A percentile compares a stretch with the other conserved stretches of the same genome.
phyloP scores from a whole-genome alignment of 1,140 invertebrate genomes.

The Hycleus phaleratus region DNA sequence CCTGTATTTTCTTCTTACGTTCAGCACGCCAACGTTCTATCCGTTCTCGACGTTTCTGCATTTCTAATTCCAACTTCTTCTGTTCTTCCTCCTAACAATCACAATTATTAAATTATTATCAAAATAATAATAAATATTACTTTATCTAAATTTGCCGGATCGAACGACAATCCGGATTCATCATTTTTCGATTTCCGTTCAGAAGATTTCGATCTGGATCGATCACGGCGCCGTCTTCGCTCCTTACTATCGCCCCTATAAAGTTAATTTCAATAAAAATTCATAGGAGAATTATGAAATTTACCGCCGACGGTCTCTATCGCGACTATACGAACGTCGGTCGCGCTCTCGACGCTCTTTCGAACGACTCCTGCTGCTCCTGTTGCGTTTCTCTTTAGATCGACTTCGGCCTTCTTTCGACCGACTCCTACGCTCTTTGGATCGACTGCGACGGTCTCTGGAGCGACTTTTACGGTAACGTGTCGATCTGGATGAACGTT shows the following conservation, averaged over 20 bases:
- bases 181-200: slow-evolving; percentile 53
- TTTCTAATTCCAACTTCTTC: slow-evolving; percentile 84
- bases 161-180: slow-evolving; percentile 48
- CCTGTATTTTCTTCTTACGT: slow-evolving; percentile 76
- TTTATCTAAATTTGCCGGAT: slow-evolving; percentile 67
- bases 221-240: slow-evolving; percentile 27
- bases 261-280: slow-evolving; percentile 18
- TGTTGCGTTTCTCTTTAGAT: slow-evolving; percentile 44
- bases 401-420: slow-evolving; percentile 43
- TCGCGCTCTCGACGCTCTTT: slow-evolving; percentile 38
- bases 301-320: slow-evolving; percentile 44
- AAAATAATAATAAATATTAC: slow-evolving; percentile 36
- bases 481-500: slow-evolving; percentile 41
- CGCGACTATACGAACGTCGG: slow-evolving; percentile 33
- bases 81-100: slow-evolving; percentile 66
- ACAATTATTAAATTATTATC: slow-evolving; percentile 6
- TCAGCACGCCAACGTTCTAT: slow-evolving; percentile 89
- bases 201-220: slow-evolving; percentile 41
- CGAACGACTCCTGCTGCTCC: slow-evolving; percentile 38
- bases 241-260: slow-evolving; percentile 47
- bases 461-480: slow-evolving; percentile 42
- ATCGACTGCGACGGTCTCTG: slow-evolving; percentile 32
- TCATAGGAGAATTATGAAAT: slow-evolving; percentile 10
- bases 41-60: slow-evolving; percentile 90
- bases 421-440: slow-evolving; percentile 38